Evolutionary conservation across 2,888 invertebrate genomes (phyloP).

Genomic region (Hofmannophila pseudospretella): DNA sequence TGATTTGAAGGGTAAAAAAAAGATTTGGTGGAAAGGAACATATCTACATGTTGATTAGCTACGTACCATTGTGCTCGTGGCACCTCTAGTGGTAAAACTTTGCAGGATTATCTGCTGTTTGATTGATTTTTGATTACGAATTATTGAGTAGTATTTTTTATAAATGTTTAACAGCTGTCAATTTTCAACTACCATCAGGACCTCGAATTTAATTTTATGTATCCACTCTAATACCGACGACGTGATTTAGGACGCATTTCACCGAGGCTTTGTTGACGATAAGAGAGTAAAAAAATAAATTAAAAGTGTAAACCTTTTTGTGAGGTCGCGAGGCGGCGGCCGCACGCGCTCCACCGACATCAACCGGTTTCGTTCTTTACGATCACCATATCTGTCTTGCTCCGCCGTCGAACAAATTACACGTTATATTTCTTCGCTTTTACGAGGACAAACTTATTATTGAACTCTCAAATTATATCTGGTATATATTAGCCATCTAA

Average conservation of each 20-base stretch:
- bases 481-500: slow-evolving; percentile 58
- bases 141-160: no score
- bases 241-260: slow-evolving; percentile 63
- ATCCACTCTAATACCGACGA: slow-evolving; percentile 55
- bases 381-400: slow-evolving; percentile 75
- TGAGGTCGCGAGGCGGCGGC: slow-evolving; percentile 65
- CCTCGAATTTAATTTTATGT: slow-evolving; percentile 53
- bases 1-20: no score
- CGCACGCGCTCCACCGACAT: slow-evolving; percentile 66
- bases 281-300: slow-evolving; percentile 60
- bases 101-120: no score
- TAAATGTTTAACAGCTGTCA: background rate
- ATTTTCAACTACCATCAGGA: slow-evolving; percentile 20
- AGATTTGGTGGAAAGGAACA: no score
- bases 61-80: no score
- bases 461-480: slow-evolving; percentile 51
- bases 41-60: no score
- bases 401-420: slow-evolving; percentile 73
- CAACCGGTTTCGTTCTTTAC: slow-evolving; percentile 74
- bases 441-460: slow-evolving; percentile 64
- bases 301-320: slow-evolving; percentile 73
- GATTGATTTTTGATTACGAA: no score
- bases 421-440: slow-evolving; percentile 75
- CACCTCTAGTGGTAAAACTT: no score
- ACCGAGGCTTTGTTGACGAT: slow-evolving; percentile 63